Conservation (phyloP, 1,140 invertebrate genomes). For the Trachymyrmex septentrionalis region DNA sequence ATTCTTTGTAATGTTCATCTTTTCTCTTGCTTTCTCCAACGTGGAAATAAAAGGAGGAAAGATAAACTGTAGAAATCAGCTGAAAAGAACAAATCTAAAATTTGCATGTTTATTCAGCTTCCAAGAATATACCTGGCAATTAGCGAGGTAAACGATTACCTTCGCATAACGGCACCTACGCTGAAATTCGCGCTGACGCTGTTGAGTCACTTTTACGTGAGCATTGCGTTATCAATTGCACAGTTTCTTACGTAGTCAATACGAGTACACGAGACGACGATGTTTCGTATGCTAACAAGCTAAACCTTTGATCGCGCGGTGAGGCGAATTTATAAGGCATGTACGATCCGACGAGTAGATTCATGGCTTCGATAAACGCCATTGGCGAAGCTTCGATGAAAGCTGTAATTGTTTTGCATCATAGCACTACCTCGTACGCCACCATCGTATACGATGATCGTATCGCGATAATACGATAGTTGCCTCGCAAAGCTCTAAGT, state of each 20-base stretch:
- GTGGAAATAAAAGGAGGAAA: too few relatives aligned
- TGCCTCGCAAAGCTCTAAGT: conserved; percentile 8
- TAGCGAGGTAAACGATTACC: background rate
- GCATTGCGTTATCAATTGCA: conserved; percentile 52
- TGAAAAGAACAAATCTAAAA: too few relatives aligned
- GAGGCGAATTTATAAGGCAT: conserved; percentile 22
- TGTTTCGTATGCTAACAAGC: conserved; percentile 44
- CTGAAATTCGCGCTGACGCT: background rate
- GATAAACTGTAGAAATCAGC: too few relatives aligned
- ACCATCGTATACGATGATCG: background rate
- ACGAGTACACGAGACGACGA: background rate
- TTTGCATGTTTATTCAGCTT: conserved; percentile 10
- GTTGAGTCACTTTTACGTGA: background rate
- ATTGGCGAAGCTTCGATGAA: background rate
- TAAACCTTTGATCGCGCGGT: conserved; percentile 23
- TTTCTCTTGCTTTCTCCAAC: too few relatives aligned
- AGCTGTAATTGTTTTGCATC: conserved; percentile 36
- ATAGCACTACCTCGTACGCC: background rate
- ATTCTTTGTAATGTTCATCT: too few relatives aligned
- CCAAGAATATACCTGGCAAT: conserved; percentile 26
- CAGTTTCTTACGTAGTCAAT: conserved; percentile 7
- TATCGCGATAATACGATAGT: background rate
- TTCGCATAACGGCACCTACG: conserved; percentile 15
- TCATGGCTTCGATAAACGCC: background rate
- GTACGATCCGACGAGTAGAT: conserved; percentile 1